Conservation (phyloP, 2,888 invertebrate genomes). For the Parelbella ahira region DNA sequence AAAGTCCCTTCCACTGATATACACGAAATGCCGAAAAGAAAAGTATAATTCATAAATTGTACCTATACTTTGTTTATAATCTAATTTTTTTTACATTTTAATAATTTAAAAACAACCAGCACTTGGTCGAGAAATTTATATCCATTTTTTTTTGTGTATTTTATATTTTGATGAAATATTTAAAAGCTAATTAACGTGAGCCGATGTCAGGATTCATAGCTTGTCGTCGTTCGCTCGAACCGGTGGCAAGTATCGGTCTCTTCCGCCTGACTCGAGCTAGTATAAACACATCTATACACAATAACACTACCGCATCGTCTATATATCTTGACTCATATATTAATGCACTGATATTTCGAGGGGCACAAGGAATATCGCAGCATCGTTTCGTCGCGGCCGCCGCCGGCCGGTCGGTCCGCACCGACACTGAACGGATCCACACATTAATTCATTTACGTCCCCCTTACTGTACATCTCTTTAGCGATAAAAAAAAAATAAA, state of each 20-base stretch:
- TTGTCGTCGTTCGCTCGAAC: constrained; percentile 79
- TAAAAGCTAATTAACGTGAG: constrained; percentile 81
- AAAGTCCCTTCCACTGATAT: constrained; percentile 66
- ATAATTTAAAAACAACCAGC: constrained; percentile 81
- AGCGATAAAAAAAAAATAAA: constrained; percentile 63
- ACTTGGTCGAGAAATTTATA: constrained; percentile 80
- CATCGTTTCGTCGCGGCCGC: constrained; percentile 58
- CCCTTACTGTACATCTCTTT: constrained; percentile 50
- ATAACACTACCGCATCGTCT: constrained; percentile 71
- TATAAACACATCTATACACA: constrained; percentile 73
- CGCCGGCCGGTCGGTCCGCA: constrained; percentile 41
- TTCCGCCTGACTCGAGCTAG: constrained; percentile 68
- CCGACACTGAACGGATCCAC: constrained; percentile 33
- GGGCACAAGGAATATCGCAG: constrained; percentile 79
- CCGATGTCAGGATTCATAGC: constrained; percentile 81
- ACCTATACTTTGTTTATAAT: constrained; percentile 80
- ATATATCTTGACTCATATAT: constrained; percentile 69
- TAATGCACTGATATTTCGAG: constrained; percentile 75
- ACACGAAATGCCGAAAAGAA: constrained; percentile 76
- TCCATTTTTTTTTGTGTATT: constrained; percentile 79
- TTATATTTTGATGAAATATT: constrained; percentile 81
- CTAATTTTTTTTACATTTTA: constrained; percentile 81
- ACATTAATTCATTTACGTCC: constrained; percentile 23
- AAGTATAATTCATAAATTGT: constrained; percentile 80
- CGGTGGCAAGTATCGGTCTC: constrained; percentile 61